Conservation (phyloP, 2,888 invertebrate species). For the Trichacis sp. region DNA sequence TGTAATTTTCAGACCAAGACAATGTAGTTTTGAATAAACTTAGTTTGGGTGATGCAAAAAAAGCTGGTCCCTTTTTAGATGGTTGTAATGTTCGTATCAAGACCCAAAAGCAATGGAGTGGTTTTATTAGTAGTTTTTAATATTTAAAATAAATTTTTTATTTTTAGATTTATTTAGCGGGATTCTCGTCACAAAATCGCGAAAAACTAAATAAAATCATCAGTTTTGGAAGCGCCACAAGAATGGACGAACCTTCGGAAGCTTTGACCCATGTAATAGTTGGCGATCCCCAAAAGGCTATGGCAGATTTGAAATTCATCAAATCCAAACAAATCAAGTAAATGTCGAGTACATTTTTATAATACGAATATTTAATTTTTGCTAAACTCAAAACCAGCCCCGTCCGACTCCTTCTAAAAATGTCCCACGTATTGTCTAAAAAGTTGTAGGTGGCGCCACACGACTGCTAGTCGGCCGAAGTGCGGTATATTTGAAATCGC, state of each 20-base stretch:
- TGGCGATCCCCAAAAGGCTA: constrained; percentile 71
- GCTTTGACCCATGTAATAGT: constrained; percentile 86
- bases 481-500: too few relatives aligned
- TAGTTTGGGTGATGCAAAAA: constrained; percentile 77
- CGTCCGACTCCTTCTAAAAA: too few relatives aligned
- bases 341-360: too few relatives aligned
- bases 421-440: too few relatives aligned
- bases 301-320: constrained; percentile 69
- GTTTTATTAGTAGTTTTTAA: too few relatives aligned
- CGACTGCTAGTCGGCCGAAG: too few relatives aligned
- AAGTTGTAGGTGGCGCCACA: too few relatives aligned
- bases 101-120: too few relatives aligned
- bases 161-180: constrained; percentile 77
- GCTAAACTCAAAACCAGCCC: too few relatives aligned
- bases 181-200: constrained; percentile 74
- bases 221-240: constrained; percentile 85
- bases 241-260: constrained; percentile 81
- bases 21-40: constrained; percentile 61
- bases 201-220: constrained; percentile 79
- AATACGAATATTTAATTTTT: too few relatives aligned
- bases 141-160: too few relatives aligned
- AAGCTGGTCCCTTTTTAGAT: constrained; percentile 86
- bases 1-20: constrained; percentile 29
- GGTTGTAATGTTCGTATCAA: constrained; percentile 81
- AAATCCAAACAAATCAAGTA: constrained; percentile 57